A percentile compares a stretch with the other conserved stretches of the same genome.
phyloP scores from a whole-genome alignment of 2,797 vertebrate species.

The Muscicapa striata region DNA sequence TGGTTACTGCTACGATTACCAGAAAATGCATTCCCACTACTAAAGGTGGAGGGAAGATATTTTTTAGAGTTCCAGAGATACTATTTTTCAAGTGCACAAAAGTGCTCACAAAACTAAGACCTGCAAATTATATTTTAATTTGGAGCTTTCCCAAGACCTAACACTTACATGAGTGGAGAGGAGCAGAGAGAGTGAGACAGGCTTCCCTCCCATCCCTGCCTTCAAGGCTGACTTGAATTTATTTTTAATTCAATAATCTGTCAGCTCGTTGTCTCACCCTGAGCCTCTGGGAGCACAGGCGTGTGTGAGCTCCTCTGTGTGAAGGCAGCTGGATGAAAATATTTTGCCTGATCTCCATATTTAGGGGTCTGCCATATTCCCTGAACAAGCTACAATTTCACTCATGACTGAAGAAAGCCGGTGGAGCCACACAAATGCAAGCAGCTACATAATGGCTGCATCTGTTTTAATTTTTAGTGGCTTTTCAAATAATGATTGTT shows the following conservation, averaged over 20 bases:
- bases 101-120: not conserved
- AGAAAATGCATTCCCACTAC: not conserved
- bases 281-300: slow-evolving; percentile 21
- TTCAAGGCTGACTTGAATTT: slow-evolving; percentile 16
- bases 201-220: not conserved
- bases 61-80: not conserved
- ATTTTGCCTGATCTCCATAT: slow-evolving; percentile 58
- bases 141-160: not conserved
- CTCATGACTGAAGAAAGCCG: slow-evolving; percentile 41
- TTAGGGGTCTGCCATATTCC: slow-evolving; percentile 44
- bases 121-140: not conserved
- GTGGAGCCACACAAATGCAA: slow-evolving; percentile 23
- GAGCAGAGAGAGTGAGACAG: not conserved
- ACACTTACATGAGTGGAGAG: rapidly evolving
- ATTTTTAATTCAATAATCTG: slow-evolving; percentile 41
- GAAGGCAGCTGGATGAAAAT: slow-evolving; percentile 44
- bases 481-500: slow-evolving; percentile 54
- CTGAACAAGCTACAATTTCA: slow-evolving; percentile 62
- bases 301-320: not conserved
- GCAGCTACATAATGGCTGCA: slow-evolving; percentile 32
- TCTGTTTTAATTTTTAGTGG: slow-evolving; percentile 57
- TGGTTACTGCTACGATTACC: not conserved
- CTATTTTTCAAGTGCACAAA: not conserved
- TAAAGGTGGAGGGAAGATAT: not conserved
- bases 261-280: slow-evolving; percentile 11